Evolutionary conservation across 2,888 invertebrate genomes (phyloP), one percentile per base, ranked within the genome.

Genomic region (Rhimphoctona megacephalus): DNA sequence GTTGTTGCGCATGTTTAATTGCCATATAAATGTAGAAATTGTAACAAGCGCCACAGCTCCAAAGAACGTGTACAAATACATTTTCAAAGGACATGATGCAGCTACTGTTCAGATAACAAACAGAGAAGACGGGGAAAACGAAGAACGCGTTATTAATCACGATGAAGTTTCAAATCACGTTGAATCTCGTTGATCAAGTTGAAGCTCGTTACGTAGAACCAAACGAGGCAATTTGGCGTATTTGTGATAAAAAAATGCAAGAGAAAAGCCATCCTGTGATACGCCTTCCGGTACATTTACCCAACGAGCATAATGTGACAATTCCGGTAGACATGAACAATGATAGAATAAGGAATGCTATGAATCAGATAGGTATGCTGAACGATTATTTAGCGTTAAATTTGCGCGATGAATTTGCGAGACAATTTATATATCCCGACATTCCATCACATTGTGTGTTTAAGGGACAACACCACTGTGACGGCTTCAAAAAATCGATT

Each of bases 41-140:
- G 90, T 90, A 72, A 84, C 87, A 33, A 87, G 88, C 39, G 83
- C 89, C 6, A 87, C 79, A 76, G 84, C 72, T 89, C 91, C 90
- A 83, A 90, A 70, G 70, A 49, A 70, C 30, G 8, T 70, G 70
- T 70, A 49, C 70, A 70, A 70, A 49, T 70, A 70, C 83, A 84
- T 81, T 67, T 89, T 87, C 43, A 90, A 91, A 86, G 89, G 89
- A 19, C 85, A 83, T 73, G 89, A 89, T 85, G 81, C 81, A 76
- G 89, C 85, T 7, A 77, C 82, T 11, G 76, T 90, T 30, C 70
- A 30, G 22, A 67, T 80, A 39, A 69, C n/a, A 66, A 74, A 85
- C 17, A 19, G 69, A 43, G 69, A 69, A 69, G 33, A 69, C 19
- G 19, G 43, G 19, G 70, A 52, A 66, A 67, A 36, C 25, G 66